Evolutionary conservation across 2,797 vertebrate genomes (phyloP).

Genomic region (Danio aesculapii): DNA sequence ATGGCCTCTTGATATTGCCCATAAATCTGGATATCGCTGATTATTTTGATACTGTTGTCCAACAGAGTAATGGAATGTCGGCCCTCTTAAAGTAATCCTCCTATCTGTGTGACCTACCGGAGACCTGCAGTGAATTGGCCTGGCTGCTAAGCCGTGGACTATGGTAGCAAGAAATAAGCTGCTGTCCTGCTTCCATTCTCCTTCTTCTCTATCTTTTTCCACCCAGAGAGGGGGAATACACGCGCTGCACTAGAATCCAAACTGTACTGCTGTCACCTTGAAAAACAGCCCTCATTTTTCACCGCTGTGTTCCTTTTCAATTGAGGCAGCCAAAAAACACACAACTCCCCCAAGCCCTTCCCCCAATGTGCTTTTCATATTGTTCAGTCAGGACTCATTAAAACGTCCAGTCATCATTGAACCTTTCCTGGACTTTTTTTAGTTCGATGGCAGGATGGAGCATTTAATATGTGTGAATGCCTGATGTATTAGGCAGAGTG

Average conservation of each 20-base stretch:
- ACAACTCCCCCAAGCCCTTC: slow-evolving; percentile 18
- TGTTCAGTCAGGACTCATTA: slow-evolving; percentile 52
- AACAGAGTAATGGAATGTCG: slow-evolving; percentile 51
- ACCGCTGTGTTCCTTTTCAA: slow-evolving; percentile 39
- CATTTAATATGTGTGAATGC: slow-evolving; percentile 25
- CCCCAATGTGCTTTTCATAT: slow-evolving; percentile 39
- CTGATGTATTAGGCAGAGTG: slow-evolving; percentile 25
- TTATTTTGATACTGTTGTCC: slow-evolving; percentile 55
- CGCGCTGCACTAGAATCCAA: slow-evolving; percentile 15
- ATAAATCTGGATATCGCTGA: slow-evolving; percentile 52
- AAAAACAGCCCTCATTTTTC: slow-evolving; percentile 57
- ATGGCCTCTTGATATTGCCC: slow-evolving; percentile 33
- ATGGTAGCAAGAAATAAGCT: slow-evolving; percentile 49
- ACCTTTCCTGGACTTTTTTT: slow-evolving; percentile 4
- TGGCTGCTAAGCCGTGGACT: slow-evolving; percentile 30
- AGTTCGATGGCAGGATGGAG: slow-evolving; percentile 4
- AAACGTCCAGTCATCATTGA: slow-evolving; percentile 32
- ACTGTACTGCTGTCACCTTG: slow-evolving; percentile 50
- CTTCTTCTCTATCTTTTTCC: slow-evolving; percentile 5
- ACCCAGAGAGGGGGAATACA: slow-evolving; percentile 6
- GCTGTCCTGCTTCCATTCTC: slow-evolving; percentile 42
- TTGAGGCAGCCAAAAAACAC: slow-evolving; percentile 32
- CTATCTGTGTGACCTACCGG: slow-evolving; percentile 54
- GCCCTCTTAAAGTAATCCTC: slow-evolving; percentile 48
- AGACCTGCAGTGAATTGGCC: slow-evolving; percentile 50